These are phyloP conservation scores for Clangula hyemalis DNA, from an alignment of 2,797 vertebrate genomes.

Conservation along the genomic window DNA sequence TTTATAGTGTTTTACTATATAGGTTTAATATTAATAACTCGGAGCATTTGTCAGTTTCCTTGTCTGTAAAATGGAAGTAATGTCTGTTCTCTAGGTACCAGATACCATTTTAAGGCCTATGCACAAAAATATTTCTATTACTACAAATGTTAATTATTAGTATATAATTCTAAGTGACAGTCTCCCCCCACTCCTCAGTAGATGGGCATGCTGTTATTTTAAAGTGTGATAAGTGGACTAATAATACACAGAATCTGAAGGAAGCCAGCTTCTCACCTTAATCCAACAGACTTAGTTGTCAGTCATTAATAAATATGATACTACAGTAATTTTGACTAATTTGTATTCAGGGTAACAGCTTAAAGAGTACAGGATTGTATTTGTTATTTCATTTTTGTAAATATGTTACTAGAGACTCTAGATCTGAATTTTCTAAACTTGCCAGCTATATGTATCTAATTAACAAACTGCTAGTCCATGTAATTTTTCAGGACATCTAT, in stretches of 20 bases:
- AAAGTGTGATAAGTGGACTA: not conserved
- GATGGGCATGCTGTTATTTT: not conserved
- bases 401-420: not conserved
- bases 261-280: not conserved
- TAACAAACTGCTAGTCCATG: not conserved
- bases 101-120: not conserved
- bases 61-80: not conserved
- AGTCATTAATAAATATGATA: conserved; percentile 6
- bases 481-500: not conserved
- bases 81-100: not conserved
- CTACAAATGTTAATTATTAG: not conserved
- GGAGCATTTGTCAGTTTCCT: not conserved
- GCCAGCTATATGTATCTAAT: not conserved
- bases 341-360: not conserved
- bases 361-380: not conserved
- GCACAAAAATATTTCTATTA: not conserved
- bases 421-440: not conserved
- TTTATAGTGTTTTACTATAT: not conserved
- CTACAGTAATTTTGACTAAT: not conserved
- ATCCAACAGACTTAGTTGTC: not conserved
- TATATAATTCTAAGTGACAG: not conserved
- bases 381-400: conserved; percentile 19
- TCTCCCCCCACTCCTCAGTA: rapidly evolving
- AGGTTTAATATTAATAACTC: not conserved
- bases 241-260: not conserved